These are phyloP conservation scores for Suillia variegata DNA, from an alignment of 2,888 invertebrate genomes.

Conservation along the genomic window DNA sequence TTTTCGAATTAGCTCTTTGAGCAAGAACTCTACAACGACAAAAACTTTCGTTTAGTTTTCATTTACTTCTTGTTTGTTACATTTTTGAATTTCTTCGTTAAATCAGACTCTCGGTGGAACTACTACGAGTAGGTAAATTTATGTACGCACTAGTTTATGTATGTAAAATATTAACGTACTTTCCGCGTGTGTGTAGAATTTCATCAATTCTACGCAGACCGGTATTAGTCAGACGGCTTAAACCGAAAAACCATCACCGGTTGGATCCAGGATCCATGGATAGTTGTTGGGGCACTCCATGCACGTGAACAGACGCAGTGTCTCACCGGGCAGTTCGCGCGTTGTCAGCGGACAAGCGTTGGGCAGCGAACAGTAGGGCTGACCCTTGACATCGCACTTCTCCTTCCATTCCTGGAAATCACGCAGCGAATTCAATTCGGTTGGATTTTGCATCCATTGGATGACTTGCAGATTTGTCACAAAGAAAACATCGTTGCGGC, in stretches of 20 bases:
- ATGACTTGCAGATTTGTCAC: constrained; percentile 90
- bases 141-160: constrained; percentile 23
- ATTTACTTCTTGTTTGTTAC: not conserved
- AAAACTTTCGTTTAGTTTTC: not conserved
- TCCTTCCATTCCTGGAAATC: constrained; percentile 97
- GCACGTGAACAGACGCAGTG: constrained; percentile 89
- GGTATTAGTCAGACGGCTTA: constrained; percentile 61
- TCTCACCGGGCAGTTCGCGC: constrained; percentile 89
- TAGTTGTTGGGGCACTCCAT: constrained; percentile 96
- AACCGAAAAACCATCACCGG: constrained; percentile 89
- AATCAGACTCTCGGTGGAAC: constrained; percentile 63
- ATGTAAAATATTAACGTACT: constrained; percentile 12
- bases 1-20: not conserved
- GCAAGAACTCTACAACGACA: too few relatives aligned
- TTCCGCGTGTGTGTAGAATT: constrained; percentile 24
- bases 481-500: constrained; percentile 89
- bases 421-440: constrained; percentile 81
- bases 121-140: constrained; percentile 50
- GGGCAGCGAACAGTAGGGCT: constrained; percentile 89
- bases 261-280: constrained; percentile 93
- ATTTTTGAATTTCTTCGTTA: constrained; percentile 36
- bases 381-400: constrained; percentile 92
- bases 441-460: constrained; percentile 96
- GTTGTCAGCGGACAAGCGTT: constrained; percentile 90
- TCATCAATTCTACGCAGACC: constrained; percentile 21